phyloP scores from a whole-genome alignment of 1,140 invertebrate species.

The Nylanderia fulva region DNA sequence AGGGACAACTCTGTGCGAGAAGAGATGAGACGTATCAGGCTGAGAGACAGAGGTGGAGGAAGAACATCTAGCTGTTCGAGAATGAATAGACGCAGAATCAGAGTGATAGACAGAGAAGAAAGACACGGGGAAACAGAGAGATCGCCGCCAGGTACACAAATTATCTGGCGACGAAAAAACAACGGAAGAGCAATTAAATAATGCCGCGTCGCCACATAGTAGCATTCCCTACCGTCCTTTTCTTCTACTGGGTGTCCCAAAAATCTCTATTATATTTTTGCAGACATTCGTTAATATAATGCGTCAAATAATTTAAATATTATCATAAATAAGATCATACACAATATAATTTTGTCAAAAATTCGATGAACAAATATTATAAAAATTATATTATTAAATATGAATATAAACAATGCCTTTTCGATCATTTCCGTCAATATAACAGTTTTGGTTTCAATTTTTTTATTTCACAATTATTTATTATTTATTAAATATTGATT shows the following conservation, averaged over 20 bases:
- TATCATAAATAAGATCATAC: not conserved
- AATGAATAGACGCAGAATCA: constrained; percentile 13
- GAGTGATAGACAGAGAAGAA: constrained; percentile 18
- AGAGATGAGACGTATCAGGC: constrained; percentile 27
- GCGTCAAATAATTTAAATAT: not conserved
- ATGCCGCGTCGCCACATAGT: constrained; percentile 80
- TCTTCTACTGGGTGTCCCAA: constrained; percentile 72
- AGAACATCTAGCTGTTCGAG: constrained; percentile 1
- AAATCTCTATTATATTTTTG: constrained; percentile 18
- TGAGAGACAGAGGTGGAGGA: constrained; percentile 56
- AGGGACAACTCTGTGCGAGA: constrained; percentile 17
- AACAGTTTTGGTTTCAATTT: not conserved
- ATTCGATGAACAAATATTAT: not conserved
- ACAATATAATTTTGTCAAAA: not conserved
- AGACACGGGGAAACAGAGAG: constrained; percentile 57
- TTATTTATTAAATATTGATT: not conserved
- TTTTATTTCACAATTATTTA: no score
- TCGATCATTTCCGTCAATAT: not conserved
- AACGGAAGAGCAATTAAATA: constrained; percentile 84
- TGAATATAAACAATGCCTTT: not conserved
- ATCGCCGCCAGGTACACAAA: constrained; percentile 82
- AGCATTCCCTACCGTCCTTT: constrained; percentile 63
- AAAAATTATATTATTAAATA: not conserved
- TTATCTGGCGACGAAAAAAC: constrained; percentile 85
- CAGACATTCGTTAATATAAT: not conserved